Conservation (phyloP, 2,113 vertebrate genomes). For the Mohoua ochrocephala region DNA sequence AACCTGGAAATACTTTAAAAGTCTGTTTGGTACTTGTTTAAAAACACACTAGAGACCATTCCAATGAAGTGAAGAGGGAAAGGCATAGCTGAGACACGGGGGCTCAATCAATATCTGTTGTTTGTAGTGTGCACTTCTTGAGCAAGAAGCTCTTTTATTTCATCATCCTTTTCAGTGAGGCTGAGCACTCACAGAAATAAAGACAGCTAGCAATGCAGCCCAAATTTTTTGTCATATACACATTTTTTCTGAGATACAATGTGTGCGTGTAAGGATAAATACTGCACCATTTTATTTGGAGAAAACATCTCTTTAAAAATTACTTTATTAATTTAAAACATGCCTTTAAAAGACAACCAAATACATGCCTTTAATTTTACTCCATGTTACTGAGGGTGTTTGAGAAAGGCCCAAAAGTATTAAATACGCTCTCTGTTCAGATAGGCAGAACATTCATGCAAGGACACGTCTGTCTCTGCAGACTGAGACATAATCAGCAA, state of each 20-base stretch:
- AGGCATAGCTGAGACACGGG: neutral
- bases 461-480: neutral
- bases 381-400: neutral
- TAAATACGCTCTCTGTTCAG: neutral
- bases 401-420: neutral
- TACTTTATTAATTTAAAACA: neutral
- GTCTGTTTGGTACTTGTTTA: neutral
- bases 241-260: neutral
- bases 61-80: neutral
- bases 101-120: neutral
- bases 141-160: slow-evolving; percentile 6
- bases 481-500: slow-evolving; percentile 20
- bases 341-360: neutral
- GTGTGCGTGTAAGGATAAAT: neutral
- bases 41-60: neutral
- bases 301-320: neutral
- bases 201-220: neutral
- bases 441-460: neutral
- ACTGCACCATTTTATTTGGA: neutral
- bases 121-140: neutral
- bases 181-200: neutral
- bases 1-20: neutral
- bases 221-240: neutral
- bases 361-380: neutral
- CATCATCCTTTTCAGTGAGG: neutral